These are phyloP conservation scores for Scaptomyza hsui DNA, from an alignment of 1,140 invertebrate species.

Conservation along the genomic window DNA sequence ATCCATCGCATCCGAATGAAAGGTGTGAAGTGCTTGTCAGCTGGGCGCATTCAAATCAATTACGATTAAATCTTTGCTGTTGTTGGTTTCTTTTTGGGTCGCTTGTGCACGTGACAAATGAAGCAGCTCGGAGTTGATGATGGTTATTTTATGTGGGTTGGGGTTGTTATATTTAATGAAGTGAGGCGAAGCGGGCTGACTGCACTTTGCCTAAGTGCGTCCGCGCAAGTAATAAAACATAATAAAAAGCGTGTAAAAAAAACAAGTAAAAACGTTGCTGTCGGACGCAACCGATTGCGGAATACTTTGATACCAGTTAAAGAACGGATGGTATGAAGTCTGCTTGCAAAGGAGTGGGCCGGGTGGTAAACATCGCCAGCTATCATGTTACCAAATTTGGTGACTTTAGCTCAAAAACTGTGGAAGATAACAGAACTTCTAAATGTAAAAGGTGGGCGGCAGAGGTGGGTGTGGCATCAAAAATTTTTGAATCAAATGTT, in stretches of 20 bases:
- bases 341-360: too few relatives aligned
- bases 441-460: too few relatives aligned
- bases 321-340: too few relatives aligned
- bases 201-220: conserved; percentile 76
- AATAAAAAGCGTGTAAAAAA: conserved; percentile 32
- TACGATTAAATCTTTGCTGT: conserved; percentile 50
- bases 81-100: conserved; percentile 55
- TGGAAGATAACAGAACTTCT: too few relatives aligned
- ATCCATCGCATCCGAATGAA: neutral
- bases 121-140: conserved; percentile 10
- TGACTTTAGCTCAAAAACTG: too few relatives aligned
- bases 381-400: too few relatives aligned
- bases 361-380: too few relatives aligned
- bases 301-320: too few relatives aligned
- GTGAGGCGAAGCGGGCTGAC: conserved; percentile 48
- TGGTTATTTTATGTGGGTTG: neutral
- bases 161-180: neutral
- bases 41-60: conserved; percentile 42
- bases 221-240: conserved; percentile 70
- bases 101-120: conserved; percentile 53
- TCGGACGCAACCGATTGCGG: neutral
- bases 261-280: too few relatives aligned
- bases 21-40: conserved; percentile 29
- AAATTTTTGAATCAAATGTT: too few relatives aligned
- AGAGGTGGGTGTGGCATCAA: too few relatives aligned